phyloP scores from a whole-genome alignment of 2,797 vertebrate species.

The Danio albolineatus region DNA sequence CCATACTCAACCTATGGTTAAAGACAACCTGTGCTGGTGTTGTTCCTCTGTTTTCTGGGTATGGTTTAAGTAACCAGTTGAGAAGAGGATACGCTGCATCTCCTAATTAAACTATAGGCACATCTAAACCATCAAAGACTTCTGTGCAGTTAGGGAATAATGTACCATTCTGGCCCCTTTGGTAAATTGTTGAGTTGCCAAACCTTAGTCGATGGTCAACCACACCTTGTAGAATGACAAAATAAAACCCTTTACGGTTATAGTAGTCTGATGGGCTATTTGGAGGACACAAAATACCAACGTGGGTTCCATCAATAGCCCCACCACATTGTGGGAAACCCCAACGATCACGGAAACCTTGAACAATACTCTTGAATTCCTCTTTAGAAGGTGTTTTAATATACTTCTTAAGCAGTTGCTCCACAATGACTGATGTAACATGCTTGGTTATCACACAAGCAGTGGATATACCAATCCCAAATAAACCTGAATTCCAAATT shows the following conservation, averaged over 20 bases:
- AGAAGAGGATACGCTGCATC: slow-evolving; percentile 39
- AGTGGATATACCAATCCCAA: slow-evolving; percentile 34
- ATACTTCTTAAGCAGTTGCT: slow-evolving; percentile 9
- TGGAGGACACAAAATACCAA: slow-evolving; percentile 33
- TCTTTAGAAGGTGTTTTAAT: slow-evolving; percentile 35
- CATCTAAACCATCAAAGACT: slow-evolving; percentile 30
- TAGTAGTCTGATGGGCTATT: slow-evolving; percentile 29
- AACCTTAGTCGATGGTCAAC: slow-evolving; percentile 25
- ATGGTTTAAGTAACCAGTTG: slow-evolving; percentile 41
- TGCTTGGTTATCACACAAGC: not conserved
- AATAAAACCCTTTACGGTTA: slow-evolving; percentile 26
- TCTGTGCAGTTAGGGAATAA: slow-evolving; percentile 26
- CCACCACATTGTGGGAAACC: slow-evolving; percentile 41
- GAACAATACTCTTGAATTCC: slow-evolving; percentile 37
- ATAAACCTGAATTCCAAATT: slow-evolving; percentile 52
- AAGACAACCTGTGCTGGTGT: slow-evolving; percentile 8
- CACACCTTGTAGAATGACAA: slow-evolving; percentile 37
- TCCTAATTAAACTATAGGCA: slow-evolving; percentile 34
- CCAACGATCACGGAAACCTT: slow-evolving; percentile 36
- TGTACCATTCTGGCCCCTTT: not conserved
- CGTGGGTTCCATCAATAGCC: slow-evolving; percentile 41
- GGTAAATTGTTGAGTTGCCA: slow-evolving; percentile 19
- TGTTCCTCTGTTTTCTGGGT: slow-evolving; percentile 25
- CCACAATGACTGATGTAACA: slow-evolving; percentile 30
- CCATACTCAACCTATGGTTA: not conserved